A percentile compares a stretch with the other conserved stretches of the same genome.
Conservation (phyloP, 2,888 invertebrate genomes). For the Liopterus haemorrhoidalis region DNA sequence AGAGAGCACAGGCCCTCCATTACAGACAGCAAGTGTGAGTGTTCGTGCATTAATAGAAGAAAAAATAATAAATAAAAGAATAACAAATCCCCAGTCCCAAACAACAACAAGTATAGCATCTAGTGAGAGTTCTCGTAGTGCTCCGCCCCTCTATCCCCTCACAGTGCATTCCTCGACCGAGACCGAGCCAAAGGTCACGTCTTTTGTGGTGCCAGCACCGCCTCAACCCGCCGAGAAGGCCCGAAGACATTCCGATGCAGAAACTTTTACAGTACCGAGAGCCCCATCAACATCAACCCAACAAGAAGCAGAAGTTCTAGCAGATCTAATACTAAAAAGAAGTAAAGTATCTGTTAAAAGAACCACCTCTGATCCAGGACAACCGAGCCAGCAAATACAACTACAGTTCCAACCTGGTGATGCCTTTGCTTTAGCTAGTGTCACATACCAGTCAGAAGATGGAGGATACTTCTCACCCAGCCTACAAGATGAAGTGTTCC, state of each 20-base stretch:
- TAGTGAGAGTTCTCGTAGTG: too few species aligned
- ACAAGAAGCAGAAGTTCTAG: conserved; percentile 71
- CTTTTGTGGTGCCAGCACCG: conserved; percentile 55
- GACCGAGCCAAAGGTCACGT: conserved; percentile 44
- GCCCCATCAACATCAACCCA: conserved; percentile 47
- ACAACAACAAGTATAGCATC: conserved; percentile 9
- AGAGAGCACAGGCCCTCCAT: conserved; percentile 72
- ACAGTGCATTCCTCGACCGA: conserved; percentile 46
- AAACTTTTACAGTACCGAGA: conserved; percentile 49
- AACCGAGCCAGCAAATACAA: conserved; percentile 52
- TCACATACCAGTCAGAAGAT: conserved; percentile 59
- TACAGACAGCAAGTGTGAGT: conserved; percentile 88
- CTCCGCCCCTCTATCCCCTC: conserved; percentile 44
- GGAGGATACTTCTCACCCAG: conserved; percentile 55
- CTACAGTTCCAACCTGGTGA: conserved; percentile 57
- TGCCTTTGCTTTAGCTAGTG: conserved; percentile 57
- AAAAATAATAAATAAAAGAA: conserved; percentile 84
- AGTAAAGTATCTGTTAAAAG: conserved; percentile 67
- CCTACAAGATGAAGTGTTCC: conserved; percentile 70
- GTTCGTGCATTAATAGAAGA: conserved; percentile 87
- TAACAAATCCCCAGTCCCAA: conserved; percentile 48
- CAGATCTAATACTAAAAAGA: conserved; percentile 68
- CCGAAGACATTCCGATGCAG: conserved; percentile 54
- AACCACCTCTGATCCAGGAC: conserved; percentile 67
- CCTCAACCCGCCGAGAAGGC: conserved; percentile 46